Conservation (phyloP, 2,888 invertebrate species). For the Drosophila melanocephala region DNA sequence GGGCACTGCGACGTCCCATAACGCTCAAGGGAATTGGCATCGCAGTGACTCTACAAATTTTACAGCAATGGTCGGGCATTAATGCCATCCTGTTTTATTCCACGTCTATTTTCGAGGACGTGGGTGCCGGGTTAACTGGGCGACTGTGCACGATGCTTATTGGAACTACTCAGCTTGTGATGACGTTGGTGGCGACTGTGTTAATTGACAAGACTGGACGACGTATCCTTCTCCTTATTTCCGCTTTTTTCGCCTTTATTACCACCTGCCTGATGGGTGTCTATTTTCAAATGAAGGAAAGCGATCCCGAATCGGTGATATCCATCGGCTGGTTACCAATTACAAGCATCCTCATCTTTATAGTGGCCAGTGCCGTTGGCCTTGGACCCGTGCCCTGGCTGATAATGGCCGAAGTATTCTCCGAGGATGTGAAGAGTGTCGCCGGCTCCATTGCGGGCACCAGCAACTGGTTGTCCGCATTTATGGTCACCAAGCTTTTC, state of each 20-base stretch:
- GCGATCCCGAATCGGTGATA: slow-evolving; percentile 82
- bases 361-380: slow-evolving; percentile 88
- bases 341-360: slow-evolving; percentile 89
- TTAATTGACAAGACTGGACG: slow-evolving; percentile 93
- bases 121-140: slow-evolving; percentile 85
- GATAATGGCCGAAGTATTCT: slow-evolving; percentile 91
- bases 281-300: slow-evolving; percentile 87
- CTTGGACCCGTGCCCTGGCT: slow-evolving; percentile 93
- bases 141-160: slow-evolving; percentile 90
- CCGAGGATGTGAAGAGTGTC: slow-evolving; percentile 90
- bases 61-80: slow-evolving; percentile 93
- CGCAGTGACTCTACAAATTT: slow-evolving; percentile 91
- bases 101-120: slow-evolving; percentile 89
- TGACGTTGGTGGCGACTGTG: slow-evolving; percentile 89
- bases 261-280: slow-evolving; percentile 89
- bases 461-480: slow-evolving; percentile 92
- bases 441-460: slow-evolving; percentile 91
- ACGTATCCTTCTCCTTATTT: slow-evolving; percentile 90
- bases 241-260: slow-evolving; percentile 89
- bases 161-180: slow-evolving; percentile 90
- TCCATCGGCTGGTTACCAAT: slow-evolving; percentile 91
- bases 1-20: slow-evolving; percentile 87
- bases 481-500: slow-evolving; percentile 91
- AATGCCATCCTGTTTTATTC: slow-evolving; percentile 93
- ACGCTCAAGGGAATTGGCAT: slow-evolving; percentile 89